Percentiles rank a stretch among this genome's conserved stretches.
These are phyloP conservation scores for Peromyscus melanophrys DNA, from an alignment of 2,797 vertebrate genomes.

Conservation along the genomic window DNA sequence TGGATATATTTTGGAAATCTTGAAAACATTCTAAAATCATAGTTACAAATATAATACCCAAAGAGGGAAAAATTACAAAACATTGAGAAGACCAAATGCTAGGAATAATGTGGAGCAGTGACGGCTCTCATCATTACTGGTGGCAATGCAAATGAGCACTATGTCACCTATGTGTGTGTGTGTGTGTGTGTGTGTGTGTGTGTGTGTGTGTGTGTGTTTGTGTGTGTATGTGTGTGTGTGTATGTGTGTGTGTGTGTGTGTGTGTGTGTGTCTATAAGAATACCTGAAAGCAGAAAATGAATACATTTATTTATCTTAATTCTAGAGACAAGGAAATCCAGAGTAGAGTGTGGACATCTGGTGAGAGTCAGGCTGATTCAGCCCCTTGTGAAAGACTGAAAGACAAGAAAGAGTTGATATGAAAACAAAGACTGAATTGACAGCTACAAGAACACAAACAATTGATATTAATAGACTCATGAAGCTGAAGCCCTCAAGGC, in stretches of 20 bases:
- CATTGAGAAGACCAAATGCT: neutral
- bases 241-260: neutral
- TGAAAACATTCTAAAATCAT: neutral
- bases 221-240: neutral
- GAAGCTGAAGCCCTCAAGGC: rapidly evolving
- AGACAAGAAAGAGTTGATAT: neutral
- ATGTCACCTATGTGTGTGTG: neutral
- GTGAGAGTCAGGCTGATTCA: neutral
- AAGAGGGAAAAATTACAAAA: neutral
- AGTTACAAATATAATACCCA: neutral
- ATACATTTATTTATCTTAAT: neutral
- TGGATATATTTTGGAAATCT: neutral
- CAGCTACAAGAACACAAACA: neutral
- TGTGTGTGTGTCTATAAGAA: neutral
- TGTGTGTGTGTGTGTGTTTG: neutral
- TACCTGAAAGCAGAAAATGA: neutral
- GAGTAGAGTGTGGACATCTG: neutral
- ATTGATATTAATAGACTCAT: neutral
- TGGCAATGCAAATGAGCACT: neutral
- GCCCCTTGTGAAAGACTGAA: neutral
- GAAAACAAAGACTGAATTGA: neutral
- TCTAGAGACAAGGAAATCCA: neutral
- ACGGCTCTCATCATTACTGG: neutral
- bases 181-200: neutral
- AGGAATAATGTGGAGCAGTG: neutral